These are phyloP conservation scores for Lithophane semibrunnea DNA, from an alignment of 2,888 invertebrate genomes.

Conservation along the genomic window DNA sequence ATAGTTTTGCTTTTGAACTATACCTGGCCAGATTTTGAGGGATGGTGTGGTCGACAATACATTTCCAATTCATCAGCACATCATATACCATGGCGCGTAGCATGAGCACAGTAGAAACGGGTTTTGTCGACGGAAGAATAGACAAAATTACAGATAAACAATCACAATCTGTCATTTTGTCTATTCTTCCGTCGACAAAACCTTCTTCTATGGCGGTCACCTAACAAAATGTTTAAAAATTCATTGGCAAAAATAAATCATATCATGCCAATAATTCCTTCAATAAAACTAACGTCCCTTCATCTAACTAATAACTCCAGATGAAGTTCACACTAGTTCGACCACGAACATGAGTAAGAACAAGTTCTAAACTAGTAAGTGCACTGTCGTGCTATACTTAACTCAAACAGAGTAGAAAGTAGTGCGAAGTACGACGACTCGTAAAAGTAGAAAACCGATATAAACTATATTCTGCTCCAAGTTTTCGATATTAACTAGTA, in stretches of 20 bases:
- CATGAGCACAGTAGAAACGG: no score
- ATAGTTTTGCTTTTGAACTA: neutral
- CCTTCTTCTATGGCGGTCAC: no score
- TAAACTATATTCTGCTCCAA: neutral
- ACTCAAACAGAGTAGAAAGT: slow-evolving; percentile 54
- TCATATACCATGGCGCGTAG: no score
- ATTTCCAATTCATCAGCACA: neutral
- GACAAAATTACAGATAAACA: no score
- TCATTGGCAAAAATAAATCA: neutral
- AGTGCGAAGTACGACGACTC: neutral
- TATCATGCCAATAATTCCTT: neutral
- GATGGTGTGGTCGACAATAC: neutral
- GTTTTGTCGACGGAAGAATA: no score
- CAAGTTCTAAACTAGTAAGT: slow-evolving; percentile 48
- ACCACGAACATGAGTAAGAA: neutral
- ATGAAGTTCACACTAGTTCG: slow-evolving; percentile 14
- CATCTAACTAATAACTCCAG: slow-evolving; percentile 5
- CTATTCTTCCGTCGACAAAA: no score
- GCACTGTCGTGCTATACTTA: slow-evolving; percentile 18
- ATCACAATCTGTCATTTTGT: no score
- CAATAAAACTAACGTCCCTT: neutral
- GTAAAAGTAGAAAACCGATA: slow-evolving; percentile 44
- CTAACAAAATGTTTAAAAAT: no score
- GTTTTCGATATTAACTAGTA: neutral
- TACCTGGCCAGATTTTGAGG: neutral